phyloP scores from a whole-genome alignment of 2,113 vertebrate species.

The Rhinichthys klamathensis region DNA sequence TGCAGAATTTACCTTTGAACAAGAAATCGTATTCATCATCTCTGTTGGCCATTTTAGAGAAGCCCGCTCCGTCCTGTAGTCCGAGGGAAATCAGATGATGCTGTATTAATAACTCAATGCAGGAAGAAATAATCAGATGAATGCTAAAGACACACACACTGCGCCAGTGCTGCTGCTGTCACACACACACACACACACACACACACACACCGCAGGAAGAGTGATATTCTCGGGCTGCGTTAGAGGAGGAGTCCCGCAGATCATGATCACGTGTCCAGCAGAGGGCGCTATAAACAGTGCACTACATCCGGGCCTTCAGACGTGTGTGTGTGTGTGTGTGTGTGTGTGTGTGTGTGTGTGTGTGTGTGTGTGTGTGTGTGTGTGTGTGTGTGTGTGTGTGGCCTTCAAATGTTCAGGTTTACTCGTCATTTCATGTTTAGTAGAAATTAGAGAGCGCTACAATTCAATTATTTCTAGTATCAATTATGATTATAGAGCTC shows the following conservation, averaged over 20 bases:
- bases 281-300: constrained; percentile 52
- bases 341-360: too few relatives aligned
- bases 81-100: constrained; percentile 60
- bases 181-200: too few relatives aligned
- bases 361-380: too few relatives aligned
- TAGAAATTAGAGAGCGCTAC: too few relatives aligned
- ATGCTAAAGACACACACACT: constrained; percentile 63
- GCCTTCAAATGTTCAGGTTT: too few relatives aligned
- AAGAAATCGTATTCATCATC: constrained; percentile 87
- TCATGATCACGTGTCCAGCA: background rate
- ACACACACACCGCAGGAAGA: constrained; percentile 66
- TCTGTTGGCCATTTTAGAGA: constrained; percentile 83
- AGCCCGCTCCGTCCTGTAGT: constrained; percentile 68
- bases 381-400: too few relatives aligned
- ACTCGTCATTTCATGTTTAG: too few relatives aligned
- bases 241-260: constrained; percentile 77
- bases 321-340: too few relatives aligned
- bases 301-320: too few relatives aligned
- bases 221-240: constrained; percentile 72
- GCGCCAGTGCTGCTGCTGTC: constrained; percentile 70
- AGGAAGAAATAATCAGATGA: constrained; percentile 50
- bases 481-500: too few relatives aligned
- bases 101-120: constrained; percentile 49
- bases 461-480: too few relatives aligned
- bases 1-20: constrained; percentile 80